These are phyloP conservation scores for Drosophila lacteicornis DNA, from an alignment of 1,140 invertebrate species.

Conservation along the genomic window DNA sequence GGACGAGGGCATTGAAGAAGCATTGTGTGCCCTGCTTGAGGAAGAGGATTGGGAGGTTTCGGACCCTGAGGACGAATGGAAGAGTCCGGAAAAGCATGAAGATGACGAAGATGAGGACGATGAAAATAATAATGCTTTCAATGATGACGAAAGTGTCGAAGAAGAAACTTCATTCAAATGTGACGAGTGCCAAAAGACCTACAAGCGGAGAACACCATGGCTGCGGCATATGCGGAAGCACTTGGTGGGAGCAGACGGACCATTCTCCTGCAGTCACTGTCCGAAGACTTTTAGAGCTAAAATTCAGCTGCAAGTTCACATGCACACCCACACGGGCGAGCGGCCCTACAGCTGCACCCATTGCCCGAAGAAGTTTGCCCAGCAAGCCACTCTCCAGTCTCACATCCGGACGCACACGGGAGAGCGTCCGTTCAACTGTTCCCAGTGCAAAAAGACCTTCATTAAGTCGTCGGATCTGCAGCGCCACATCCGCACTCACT, in stretches of 20 bases:
- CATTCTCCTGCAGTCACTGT: background rate
- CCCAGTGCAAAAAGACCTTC: slow-evolving; percentile 15
- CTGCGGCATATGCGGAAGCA: slow-evolving; percentile 9
- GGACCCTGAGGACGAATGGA: background rate
- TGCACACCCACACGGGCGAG: background rate
- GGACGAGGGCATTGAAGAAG: slow-evolving; percentile 21
- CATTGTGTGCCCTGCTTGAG: slow-evolving; percentile 8
- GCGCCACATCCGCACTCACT: slow-evolving; percentile 21
- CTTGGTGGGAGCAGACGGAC: background rate
- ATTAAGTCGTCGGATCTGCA: background rate
- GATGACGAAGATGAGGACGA: background rate
- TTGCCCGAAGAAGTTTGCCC: slow-evolving; percentile 7
- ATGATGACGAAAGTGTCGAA: background rate
- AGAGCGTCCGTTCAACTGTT: slow-evolving; percentile 20
- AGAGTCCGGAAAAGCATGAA: background rate
- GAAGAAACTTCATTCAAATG: slow-evolving; percentile 5
- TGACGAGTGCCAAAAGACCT: background rate
- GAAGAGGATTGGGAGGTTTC: slow-evolving; percentile 23
- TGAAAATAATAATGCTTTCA: background rate
- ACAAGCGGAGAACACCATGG: background rate
- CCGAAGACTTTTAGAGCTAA: background rate
- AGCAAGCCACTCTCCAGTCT: background rate
- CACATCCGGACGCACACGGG: slow-evolving; percentile 33
- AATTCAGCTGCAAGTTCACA: background rate
- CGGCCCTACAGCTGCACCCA: slow-evolving; percentile 2